Conservation (phyloP, 2,113 vertebrate genomes). For the Elephas maximus region DNA sequence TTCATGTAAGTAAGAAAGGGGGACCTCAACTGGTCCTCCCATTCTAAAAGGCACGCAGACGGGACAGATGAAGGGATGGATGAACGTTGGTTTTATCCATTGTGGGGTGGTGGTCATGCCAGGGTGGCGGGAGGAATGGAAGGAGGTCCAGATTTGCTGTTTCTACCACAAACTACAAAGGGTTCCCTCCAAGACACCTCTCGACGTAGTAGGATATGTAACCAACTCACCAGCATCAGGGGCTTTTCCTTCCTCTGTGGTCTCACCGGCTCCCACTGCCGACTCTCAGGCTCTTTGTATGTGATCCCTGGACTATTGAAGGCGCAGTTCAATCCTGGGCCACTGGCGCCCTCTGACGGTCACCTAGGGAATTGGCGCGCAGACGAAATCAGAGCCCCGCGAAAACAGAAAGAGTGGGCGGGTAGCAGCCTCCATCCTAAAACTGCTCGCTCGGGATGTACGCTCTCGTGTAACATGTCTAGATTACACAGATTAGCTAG, state of each 20-base stretch:
- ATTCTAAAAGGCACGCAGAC: neutral
- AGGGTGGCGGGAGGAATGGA: no score
- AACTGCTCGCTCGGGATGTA: neutral
- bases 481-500: fast-evolving
- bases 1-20: constrained; percentile 33
- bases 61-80: neutral
- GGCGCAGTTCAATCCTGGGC: constrained; percentile 74
- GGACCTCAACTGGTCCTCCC: neutral
- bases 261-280: neutral
- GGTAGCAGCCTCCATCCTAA: fast-evolving
- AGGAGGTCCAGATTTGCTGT: neutral
- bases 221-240: neutral
- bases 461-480: fast-evolving
- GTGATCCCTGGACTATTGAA: neutral
- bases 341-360: constrained; percentile 88
- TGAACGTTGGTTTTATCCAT: neutral
- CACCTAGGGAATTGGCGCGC: constrained; percentile 61
- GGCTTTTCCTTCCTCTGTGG: neutral
- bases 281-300: neutral
- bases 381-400: neutral
- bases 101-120: fast-evolving
- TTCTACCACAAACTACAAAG: neutral
- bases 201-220: neutral
- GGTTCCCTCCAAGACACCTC: neutral
- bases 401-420: fast-evolving